A percentile compares a stretch with the other conserved stretches of the same genome.
Evolutionary conservation across 1,140 invertebrate species (phyloP).

Genomic region (Mamestra configurata): DNA sequence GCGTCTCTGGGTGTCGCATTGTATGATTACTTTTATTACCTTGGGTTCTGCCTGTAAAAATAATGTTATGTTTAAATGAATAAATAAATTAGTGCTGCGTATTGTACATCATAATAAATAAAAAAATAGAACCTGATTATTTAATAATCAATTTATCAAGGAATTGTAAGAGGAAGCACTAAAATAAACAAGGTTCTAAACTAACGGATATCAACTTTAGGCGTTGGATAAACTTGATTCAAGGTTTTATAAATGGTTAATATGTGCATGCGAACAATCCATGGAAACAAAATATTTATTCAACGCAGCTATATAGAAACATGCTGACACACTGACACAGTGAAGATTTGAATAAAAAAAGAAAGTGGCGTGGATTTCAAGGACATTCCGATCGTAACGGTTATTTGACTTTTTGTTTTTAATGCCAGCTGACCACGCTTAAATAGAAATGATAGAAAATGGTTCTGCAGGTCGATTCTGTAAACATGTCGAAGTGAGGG

Average conservation of each 20-base stretch:
- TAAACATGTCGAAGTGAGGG: too few species aligned
- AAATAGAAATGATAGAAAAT: neutral
- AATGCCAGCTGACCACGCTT: neutral
- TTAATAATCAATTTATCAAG: too few species aligned
- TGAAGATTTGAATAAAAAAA: slow-evolving; percentile 30
- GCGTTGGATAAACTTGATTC: neutral
- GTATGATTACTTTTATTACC: too few species aligned
- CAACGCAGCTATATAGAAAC: neutral
- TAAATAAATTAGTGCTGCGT: too few species aligned
- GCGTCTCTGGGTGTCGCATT: too few species aligned
- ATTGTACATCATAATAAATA: too few species aligned
- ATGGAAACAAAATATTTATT: neutral
- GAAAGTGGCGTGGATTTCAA: slow-evolving; percentile 34
- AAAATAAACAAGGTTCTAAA: neutral
- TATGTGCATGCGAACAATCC: neutral
- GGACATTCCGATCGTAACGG: slow-evolving; percentile 24
- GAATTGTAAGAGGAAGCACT: neutral
- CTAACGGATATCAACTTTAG: neutral
- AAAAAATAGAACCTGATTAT: too few species aligned
- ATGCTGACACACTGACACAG: slow-evolving; percentile 36
- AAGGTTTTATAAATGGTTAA: neutral
- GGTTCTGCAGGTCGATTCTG: too few species aligned
- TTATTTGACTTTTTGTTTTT: neutral
- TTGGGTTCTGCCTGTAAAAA: too few species aligned
- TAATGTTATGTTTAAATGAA: too few species aligned